These are phyloP conservation scores for Pinna nobilis DNA, from an alignment of 1,140 invertebrate species.

Conservation along the genomic window DNA sequence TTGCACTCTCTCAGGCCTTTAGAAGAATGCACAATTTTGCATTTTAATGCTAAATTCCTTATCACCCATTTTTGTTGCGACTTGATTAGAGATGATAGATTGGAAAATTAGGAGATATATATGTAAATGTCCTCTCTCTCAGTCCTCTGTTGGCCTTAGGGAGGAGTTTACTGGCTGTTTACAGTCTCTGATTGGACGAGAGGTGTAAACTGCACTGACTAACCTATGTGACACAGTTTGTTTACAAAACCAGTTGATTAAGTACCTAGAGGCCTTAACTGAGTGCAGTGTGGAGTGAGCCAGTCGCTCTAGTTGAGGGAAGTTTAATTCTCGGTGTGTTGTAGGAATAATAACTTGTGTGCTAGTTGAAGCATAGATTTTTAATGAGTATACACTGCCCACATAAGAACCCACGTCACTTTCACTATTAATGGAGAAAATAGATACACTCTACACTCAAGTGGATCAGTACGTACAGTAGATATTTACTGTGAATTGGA, in stretches of 20 bases:
- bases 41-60: neutral
- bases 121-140: constrained; percentile 34
- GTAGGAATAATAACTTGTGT: neutral
- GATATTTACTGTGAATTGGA: neutral
- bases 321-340: constrained; percentile 4
- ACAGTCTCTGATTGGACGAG: constrained; percentile 36
- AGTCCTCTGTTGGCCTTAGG: constrained; percentile 41
- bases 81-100: constrained; percentile 31
- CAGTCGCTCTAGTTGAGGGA: constrained; percentile 4
- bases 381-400: constrained; percentile 15
- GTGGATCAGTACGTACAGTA: neutral
- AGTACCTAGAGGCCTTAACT: constrained; percentile 24
- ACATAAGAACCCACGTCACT: constrained; percentile 5
- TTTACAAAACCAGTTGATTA: constrained; percentile 51
- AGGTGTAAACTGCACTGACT: constrained; percentile 41
- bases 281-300: constrained; percentile 13
- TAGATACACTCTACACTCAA: neutral
- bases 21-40: too few relatives aligned
- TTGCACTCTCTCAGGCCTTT: too few relatives aligned
- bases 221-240: constrained; percentile 51
- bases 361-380: constrained; percentile 15
- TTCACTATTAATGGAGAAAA: neutral
- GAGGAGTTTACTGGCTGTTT: constrained; percentile 32
- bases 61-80: neutral
- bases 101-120: constrained; percentile 39